Base-by-base conservation (phyloP, 2,113 vertebrate species). In the Tychaedon coryphoeus region DNA sequence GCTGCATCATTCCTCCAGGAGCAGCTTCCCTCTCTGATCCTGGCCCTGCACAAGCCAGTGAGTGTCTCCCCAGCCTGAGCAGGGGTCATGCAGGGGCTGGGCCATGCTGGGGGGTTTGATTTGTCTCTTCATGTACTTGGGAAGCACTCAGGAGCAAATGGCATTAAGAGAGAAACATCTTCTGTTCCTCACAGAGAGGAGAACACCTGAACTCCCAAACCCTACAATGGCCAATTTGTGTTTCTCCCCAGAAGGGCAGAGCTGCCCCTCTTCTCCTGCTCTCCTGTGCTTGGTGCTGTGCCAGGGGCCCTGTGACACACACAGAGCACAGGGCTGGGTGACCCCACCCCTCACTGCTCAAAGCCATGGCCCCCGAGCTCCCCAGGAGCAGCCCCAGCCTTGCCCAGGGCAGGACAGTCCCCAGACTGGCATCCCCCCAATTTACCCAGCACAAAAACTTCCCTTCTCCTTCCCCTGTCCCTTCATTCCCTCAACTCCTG, bases 301-400 rank as follows among this genome's bases (percentile, higher is more conserved):
- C 8, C 19, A 19, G 13, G 24, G 43, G 14, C 19, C 4, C 66
- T 12, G 56, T 7, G 40, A 8, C 6, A 11, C 64, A 36, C 6
- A 1, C 0, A 0, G 4, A 11, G 29, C 73, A 10, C 0, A 0
- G 31, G 43, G 36, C 56, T 0, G 0, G 2, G 25, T 50, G 57
- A 12, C 19, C n/a, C 9, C 0, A 6, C 16, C 75, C 64, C 34
- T 70, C 9, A 0, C 10, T 10, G 42, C 6, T 34, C 36, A 29
- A 24, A 91, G 14, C 74, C 38, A 26, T 34, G 51, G 33, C 28
- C 60, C 45, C 14, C 3, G 48, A 18, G 24, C 45, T 57, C 23
- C 43, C 48, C 28, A 14, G 71, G 69, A 73, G 69, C 7, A 8
- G 24, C 83, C 62, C 36, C 48, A 50, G 58, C 33, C 6, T 1